A percentile compares a stretch with the other conserved stretches of the same genome.
phyloP scores from a whole-genome alignment of 2,113 vertebrate species.

The Mystacornis crossleyi region DNA sequence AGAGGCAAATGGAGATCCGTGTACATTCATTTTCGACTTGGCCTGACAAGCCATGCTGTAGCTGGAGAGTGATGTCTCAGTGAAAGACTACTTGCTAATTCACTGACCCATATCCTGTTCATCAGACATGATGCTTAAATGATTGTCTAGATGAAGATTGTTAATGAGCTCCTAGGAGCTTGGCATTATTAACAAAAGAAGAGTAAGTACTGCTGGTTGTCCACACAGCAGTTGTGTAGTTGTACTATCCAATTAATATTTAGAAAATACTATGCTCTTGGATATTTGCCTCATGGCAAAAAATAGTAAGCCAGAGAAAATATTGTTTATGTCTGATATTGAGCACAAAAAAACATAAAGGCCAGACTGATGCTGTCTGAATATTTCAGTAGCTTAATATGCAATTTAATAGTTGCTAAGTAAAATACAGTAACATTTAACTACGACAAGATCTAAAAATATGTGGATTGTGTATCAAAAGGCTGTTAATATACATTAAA shows the following conservation, averaged over 20 bases:
- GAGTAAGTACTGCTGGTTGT: background rate
- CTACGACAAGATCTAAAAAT: background rate
- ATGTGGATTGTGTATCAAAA: background rate
- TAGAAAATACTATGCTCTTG: background rate
- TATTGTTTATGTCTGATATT: background rate
- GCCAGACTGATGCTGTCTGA: background rate
- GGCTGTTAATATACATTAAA: background rate
- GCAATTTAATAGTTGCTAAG: background rate
- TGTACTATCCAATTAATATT: slow-evolving; percentile 9
- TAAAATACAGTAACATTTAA: background rate
- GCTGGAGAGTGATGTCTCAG: background rate
- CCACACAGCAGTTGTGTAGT: background rate
- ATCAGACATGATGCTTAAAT: background rate
- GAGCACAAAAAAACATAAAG: background rate
- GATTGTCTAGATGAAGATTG: background rate
- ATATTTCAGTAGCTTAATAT: background rate
- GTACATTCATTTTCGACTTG: background rate
- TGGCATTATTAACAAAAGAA: background rate
- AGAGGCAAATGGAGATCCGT: background rate
- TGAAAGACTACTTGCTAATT: background rate
- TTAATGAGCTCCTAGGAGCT: background rate
- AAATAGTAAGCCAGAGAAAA: background rate
- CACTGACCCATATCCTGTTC: slow-evolving; percentile 6
- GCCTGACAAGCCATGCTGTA: background rate
- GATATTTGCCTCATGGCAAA: background rate